phyloP scores from a whole-genome alignment of 2,113 vertebrate species.

The Oplegnathus fasciatus region DNA sequence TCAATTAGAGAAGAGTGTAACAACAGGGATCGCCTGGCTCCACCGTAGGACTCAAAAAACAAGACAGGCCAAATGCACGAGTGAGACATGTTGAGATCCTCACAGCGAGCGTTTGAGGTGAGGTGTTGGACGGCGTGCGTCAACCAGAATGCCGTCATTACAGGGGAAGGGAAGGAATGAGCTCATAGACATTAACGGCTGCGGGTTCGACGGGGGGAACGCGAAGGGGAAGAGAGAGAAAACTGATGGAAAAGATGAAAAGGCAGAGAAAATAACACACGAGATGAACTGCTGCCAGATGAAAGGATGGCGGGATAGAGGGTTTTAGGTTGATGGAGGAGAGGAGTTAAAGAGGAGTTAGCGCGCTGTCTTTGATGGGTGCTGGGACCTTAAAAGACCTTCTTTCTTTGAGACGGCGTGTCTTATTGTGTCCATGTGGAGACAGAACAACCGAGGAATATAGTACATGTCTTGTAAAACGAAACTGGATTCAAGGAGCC shows the following conservation, averaged over 20 bases:
- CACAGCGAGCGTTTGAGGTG: constrained; percentile 67
- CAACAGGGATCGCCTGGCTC: constrained; percentile 18
- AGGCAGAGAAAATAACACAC: constrained; percentile 77
- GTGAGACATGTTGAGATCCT: constrained; percentile 46
- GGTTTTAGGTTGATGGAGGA: constrained; percentile 70
- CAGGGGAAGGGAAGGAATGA: constrained; percentile 83
- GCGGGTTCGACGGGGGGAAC: constrained; percentile 70
- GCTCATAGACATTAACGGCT: constrained; percentile 81
- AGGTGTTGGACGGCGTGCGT: constrained; percentile 75
- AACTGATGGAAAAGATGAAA: constrained; percentile 85
- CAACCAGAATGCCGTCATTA: constrained; percentile 77
- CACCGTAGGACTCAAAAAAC: background rate
- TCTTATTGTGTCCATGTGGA: constrained; percentile 45
- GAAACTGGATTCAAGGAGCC: background rate
- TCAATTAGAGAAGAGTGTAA: constrained; percentile 39
- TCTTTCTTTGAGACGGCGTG: background rate
- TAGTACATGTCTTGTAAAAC: background rate
- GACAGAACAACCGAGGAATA: background rate
- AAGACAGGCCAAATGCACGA: constrained; percentile 36
- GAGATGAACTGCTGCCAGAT: constrained; percentile 64
- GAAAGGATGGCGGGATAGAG: constrained; percentile 69
- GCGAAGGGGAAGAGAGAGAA: constrained; percentile 50
- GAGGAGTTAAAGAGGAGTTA: constrained; percentile 72
- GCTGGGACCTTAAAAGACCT: constrained; percentile 63
- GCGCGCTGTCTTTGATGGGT: constrained; percentile 64